phyloP scores from a whole-genome alignment of 2,797 vertebrate genomes.

The Scyliorhinus canicula region DNA sequence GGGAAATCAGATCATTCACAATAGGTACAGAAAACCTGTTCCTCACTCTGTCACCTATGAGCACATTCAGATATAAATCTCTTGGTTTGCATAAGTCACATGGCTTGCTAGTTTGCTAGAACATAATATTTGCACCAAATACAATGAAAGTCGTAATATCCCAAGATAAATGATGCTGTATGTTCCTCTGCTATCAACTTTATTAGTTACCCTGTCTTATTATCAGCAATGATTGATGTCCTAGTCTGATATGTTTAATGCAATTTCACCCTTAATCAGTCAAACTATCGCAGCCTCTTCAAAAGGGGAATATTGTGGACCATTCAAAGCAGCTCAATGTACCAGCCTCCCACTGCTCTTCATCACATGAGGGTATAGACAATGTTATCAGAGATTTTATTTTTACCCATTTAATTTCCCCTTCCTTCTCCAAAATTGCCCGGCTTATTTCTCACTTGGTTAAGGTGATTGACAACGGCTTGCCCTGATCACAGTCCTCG shows the following conservation, averaged over 20 bases:
- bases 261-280: conserved; percentile 19
- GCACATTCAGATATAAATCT: not conserved
- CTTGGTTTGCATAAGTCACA: not conserved
- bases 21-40: too few species aligned
- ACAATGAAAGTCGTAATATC: not conserved
- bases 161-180: not conserved
- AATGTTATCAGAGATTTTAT: not conserved
- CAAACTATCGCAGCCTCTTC: not conserved
- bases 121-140: not conserved
- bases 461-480: too few species aligned
- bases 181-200: not conserved
- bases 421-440: too few species aligned
- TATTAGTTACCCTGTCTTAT: not conserved
- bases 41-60: not conserved
- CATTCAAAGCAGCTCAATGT: not conserved
- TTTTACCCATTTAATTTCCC: not conserved
- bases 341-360: not conserved
- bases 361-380: not conserved
- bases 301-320: not conserved
- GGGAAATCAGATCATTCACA: not conserved
- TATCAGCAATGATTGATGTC: not conserved
- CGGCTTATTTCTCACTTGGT: not conserved
- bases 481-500: not conserved
- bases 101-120: not conserved
- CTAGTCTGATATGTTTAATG: not conserved